A percentile compares a stretch with the other conserved stretches of the same genome.
These are phyloP conservation scores for Cheirogaleus major DNA, from an alignment of 2,797 vertebrate species.

Conservation along the genomic window DNA sequence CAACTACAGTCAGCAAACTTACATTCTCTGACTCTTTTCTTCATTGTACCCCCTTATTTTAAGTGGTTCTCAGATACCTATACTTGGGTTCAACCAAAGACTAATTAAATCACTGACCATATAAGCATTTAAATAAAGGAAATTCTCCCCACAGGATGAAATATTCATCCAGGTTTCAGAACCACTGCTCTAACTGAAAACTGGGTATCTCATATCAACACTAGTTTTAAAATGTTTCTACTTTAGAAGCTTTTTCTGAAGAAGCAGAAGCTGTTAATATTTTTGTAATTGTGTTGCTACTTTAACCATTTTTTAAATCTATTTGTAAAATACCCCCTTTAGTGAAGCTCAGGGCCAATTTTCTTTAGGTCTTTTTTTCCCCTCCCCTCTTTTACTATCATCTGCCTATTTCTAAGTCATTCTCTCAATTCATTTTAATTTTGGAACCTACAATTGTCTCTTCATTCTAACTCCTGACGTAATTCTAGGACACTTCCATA, in stretches of 20 bases:
- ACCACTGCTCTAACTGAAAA: background rate
- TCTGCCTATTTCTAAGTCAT: background rate
- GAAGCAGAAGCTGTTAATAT: background rate
- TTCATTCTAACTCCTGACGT: background rate
- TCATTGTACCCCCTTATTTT: background rate
- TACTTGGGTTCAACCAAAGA: background rate
- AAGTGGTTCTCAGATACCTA: background rate
- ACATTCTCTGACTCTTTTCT: background rate
- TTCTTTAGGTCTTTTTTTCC: background rate
- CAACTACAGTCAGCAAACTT: background rate
- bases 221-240: background rate
- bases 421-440: background rate
- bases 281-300: background rate
- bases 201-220: background rate
- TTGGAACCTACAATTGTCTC: background rate
- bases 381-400: background rate
- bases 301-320: background rate
- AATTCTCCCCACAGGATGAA: background rate
- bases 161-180: background rate
- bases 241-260: background rate
- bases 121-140: background rate
- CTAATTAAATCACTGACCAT: background rate
- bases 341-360: background rate
- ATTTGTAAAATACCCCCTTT: background rate
- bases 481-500: background rate